Conservation (phyloP, 2,888 invertebrate species). For the Sicus ferrugineus region DNA sequence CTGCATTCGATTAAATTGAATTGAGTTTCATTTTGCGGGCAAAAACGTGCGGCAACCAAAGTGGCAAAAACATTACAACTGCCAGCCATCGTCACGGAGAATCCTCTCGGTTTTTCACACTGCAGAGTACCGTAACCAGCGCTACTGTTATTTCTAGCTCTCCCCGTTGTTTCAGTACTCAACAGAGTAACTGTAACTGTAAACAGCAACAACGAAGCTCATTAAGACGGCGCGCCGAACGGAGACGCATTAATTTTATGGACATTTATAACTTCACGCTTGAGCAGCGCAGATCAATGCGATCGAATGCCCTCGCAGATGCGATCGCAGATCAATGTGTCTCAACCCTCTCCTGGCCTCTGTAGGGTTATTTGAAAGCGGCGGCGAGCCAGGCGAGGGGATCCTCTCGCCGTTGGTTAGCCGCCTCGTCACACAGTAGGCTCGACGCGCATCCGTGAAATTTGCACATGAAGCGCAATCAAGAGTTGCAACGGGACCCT, state of each 20-base stretch:
- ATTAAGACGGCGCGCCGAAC: neutral
- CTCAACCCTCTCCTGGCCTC: neutral
- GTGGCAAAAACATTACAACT: neutral
- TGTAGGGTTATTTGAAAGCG: neutral
- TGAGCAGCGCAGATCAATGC: slow-evolving; percentile 44
- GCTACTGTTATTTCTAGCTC: neutral
- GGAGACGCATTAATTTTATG: slow-evolving; percentile 37
- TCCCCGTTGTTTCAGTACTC: neutral
- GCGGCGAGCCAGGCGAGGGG: slow-evolving; percentile 17
- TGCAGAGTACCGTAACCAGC: neutral
- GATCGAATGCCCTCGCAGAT: too few relatives aligned
- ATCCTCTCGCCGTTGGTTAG: too few relatives aligned
- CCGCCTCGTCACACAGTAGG: too few relatives aligned
- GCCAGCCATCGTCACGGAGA: neutral
- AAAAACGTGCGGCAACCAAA: neutral
- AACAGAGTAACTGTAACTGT: neutral
- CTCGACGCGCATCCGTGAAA: slow-evolving; percentile 46
- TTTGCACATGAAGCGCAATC: slow-evolving; percentile 41
- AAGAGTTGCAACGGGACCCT: slow-evolving; percentile 4
- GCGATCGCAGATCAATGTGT: neutral
- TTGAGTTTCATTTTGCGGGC: neutral
- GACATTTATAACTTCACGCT: slow-evolving; percentile 54
- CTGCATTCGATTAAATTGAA: neutral
- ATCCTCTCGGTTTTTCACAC: neutral
- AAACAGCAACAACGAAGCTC: neutral